Evolutionary conservation across 2,113 vertebrate genomes (phyloP).

Genomic region (Hucho hucho): DNA sequence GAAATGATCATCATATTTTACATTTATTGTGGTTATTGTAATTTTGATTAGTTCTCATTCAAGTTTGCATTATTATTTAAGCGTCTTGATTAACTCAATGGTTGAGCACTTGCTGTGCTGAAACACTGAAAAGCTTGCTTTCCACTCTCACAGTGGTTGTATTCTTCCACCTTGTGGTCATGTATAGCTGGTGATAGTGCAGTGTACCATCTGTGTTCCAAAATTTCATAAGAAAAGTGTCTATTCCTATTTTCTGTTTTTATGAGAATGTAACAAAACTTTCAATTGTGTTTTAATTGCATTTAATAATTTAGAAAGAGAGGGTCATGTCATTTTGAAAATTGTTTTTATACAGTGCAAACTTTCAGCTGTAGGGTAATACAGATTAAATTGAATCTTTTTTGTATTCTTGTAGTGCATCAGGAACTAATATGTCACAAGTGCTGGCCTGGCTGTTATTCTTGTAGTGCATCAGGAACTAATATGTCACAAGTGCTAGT

Average conservation of each 20-base stretch:
- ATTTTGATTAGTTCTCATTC: no score
- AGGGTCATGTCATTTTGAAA: no score
- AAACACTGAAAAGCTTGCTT: not conserved
- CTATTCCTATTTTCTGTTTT: not conserved
- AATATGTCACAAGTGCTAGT: not conserved
- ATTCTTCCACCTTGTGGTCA: slow-evolving; percentile 17
- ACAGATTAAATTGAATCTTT: not conserved
- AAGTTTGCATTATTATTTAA: not conserved
- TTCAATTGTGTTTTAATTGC: not conserved
- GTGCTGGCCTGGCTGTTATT: not conserved
- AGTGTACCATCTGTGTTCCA: not conserved
- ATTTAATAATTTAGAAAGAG: not conserved
- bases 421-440: not conserved
- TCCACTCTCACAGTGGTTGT: not conserved
- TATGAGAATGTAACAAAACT: not conserved
- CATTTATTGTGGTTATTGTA: not conserved
- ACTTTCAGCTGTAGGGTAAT: not conserved
- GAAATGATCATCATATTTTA: no score
- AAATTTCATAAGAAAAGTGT: not conserved
- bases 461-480: not conserved
- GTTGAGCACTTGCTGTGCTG: not conserved
- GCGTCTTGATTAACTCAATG: not conserved
- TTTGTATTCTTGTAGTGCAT: not conserved
- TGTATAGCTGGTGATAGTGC: not conserved
- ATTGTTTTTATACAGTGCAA: no score